Evolutionary conservation across 2,113 vertebrate genomes (phyloP).

Genomic region (Psilopogon haemacephalus): DNA sequence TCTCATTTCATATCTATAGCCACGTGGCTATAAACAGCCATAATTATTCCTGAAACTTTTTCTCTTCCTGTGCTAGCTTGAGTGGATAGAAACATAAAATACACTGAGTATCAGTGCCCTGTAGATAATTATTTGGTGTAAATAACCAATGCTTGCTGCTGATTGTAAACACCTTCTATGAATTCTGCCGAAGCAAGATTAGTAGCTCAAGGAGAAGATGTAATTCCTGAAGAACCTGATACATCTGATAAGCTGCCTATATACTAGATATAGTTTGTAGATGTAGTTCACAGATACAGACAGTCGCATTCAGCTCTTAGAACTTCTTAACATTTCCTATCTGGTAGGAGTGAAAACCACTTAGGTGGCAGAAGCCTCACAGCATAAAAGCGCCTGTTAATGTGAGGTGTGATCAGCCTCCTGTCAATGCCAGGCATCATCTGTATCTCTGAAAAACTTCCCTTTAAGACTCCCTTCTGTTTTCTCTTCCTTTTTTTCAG

Average conservation of each 20-base stretch:
- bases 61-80: background rate
- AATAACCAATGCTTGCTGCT: background rate
- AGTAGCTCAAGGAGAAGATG: background rate
- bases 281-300: background rate
- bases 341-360: background rate
- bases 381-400: background rate
- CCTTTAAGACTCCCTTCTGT: background rate
- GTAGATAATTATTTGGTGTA: background rate
- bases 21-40: background rate
- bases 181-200: slow-evolving; percentile 19
- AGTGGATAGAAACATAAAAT: background rate
- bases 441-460: background rate
- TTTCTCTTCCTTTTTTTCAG: background rate
- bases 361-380: background rate
- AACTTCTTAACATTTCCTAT: background rate
- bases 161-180: background rate
- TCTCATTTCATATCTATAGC: background rate
- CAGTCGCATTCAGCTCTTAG: background rate
- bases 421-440: background rate
- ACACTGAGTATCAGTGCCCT: background rate
- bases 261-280: background rate
- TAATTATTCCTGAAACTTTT: background rate
- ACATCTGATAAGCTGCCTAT: slow-evolving; percentile 27
- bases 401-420: background rate
- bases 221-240: slow-evolving; percentile 22